Evolutionary conservation across 2,888 invertebrate species (phyloP).

Genomic region (Meta bourneti): DNA sequence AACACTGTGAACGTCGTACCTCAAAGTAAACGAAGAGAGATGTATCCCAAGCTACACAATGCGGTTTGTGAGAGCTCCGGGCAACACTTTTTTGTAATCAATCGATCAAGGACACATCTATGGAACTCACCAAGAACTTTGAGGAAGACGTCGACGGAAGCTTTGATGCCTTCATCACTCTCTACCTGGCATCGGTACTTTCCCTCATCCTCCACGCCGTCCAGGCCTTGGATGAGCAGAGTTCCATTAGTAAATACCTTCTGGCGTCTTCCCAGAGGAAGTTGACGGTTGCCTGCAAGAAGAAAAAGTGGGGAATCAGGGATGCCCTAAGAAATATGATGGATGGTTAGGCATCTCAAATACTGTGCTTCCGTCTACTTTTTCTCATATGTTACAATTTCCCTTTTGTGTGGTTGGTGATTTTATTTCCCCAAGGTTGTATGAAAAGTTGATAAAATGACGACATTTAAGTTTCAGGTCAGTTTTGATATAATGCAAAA

Average conservation of each 20-base stretch:
- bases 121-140: constrained; percentile 76
- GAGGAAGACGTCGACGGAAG: constrained; percentile 76
- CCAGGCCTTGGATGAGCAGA: constrained; percentile 72
- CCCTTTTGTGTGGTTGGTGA: neutral
- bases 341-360: constrained; percentile 56
- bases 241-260: constrained; percentile 76
- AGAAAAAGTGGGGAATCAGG: constrained; percentile 23
- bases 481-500: too few species aligned
- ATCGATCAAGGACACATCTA: constrained; percentile 15
- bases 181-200: constrained; percentile 77
- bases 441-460: too few species aligned
- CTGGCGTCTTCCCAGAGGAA: constrained; percentile 77
- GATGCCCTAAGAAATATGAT: constrained; percentile 50
- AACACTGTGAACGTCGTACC: too few species aligned
- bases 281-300: constrained; percentile 68
- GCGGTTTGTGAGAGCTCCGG: too few species aligned
- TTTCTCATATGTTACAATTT: constrained; percentile 1
- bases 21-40: too few species aligned
- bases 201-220: constrained; percentile 75
- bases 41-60: too few species aligned
- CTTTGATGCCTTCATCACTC: constrained; percentile 76
- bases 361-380: constrained; percentile 45
- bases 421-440: neutral
- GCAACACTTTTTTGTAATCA: neutral
- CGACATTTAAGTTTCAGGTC: too few species aligned